Percentiles rank a stretch among this genome's conserved stretches.
Evolutionary conservation across 2,888 invertebrate genomes (phyloP).

Genomic region (Tenthredo distinguenda): DNA sequence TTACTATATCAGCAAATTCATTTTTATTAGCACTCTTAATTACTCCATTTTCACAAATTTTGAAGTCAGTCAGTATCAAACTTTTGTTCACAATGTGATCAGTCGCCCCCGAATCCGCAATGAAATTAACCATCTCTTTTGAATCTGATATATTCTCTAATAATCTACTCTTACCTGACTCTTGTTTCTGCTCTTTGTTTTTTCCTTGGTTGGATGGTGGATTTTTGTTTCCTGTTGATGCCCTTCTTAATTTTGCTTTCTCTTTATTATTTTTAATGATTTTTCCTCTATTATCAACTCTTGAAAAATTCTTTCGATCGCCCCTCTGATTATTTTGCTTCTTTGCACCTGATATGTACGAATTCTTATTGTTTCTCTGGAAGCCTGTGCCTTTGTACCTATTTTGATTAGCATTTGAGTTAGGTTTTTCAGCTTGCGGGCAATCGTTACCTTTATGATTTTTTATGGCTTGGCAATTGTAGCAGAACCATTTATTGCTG

Average conservation of each 20-base stretch:
- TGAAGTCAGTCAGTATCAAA: slow-evolving; percentile 49
- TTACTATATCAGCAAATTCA: slow-evolving; percentile 47
- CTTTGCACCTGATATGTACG: neutral
- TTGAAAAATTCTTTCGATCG: neutral
- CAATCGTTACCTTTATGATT: slow-evolving; percentile 54
- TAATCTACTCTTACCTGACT: slow-evolving; percentile 8
- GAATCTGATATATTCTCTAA: neutral
- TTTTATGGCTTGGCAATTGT: slow-evolving; percentile 53
- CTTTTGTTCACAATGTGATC: slow-evolving; percentile 54
- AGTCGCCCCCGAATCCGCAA: slow-evolving; percentile 57
- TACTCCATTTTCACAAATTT: slow-evolving; percentile 35
- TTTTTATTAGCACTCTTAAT: slow-evolving; percentile 53
- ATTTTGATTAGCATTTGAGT: neutral
- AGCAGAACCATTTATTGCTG: slow-evolving; percentile 55
- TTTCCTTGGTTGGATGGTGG: neutral
- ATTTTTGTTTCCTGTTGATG: neutral
- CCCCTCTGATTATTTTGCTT: neutral
- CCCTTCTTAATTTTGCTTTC: neutral
- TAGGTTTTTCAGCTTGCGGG: neutral
- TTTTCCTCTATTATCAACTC: slow-evolving; percentile 27
- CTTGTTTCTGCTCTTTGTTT: neutral
- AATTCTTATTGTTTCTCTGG: neutral
- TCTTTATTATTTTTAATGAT: neutral
- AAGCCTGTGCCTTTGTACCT: neutral
- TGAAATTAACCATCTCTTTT: slow-evolving; percentile 49